Base-by-base conservation (phyloP, 1,140 invertebrate species). In the Lycorma delicatula region DNA sequence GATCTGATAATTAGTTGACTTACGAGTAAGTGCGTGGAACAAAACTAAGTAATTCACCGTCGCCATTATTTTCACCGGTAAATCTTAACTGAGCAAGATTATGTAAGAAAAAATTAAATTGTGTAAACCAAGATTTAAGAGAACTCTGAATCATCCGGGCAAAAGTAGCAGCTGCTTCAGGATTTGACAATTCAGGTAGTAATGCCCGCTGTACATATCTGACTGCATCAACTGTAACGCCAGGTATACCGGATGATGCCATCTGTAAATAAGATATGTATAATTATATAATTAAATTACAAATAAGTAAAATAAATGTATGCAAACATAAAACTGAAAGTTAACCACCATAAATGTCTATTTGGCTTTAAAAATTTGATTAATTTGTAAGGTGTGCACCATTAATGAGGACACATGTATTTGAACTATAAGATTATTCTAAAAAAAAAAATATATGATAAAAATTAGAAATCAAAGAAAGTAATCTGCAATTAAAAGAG, bases 61-160 rank as follows among this genome's bases (percentile, higher is more conserved):
- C 89, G 59, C 85, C 89, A 58, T 81, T 82, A 64, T 92, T 87
- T 54, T 93, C 90, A 2, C 85, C 86, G 29, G 87, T 86, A 62
- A 95, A 96, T 59, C 93, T 80, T 56, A 97, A 74, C 70, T 99
- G 97, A 2, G 93, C 94, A 62, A 99, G 73, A 72, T 97, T 98
- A 72, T 98, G 96, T 23, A 98, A 75, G 72, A 98, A 98, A 73
- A 98, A 98, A 75, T 98, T 98, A 62, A 98, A 90, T 60, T 96
- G 93, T 0, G 93, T 95, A 63, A 94, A 97, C 79, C 90, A 86
- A 5, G 75, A 79, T 72, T 91, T 90, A 6, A 92, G 72, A 16
- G 89, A 91, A 62, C 86, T 89, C 70, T 93, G 86, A 68, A 97
- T 96, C 79, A 96, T 87, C 27, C 88, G 76, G 1, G 93, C 91